Conservation (phyloP, 2,888 invertebrate species). For the Scaeva pyrastri region DNA sequence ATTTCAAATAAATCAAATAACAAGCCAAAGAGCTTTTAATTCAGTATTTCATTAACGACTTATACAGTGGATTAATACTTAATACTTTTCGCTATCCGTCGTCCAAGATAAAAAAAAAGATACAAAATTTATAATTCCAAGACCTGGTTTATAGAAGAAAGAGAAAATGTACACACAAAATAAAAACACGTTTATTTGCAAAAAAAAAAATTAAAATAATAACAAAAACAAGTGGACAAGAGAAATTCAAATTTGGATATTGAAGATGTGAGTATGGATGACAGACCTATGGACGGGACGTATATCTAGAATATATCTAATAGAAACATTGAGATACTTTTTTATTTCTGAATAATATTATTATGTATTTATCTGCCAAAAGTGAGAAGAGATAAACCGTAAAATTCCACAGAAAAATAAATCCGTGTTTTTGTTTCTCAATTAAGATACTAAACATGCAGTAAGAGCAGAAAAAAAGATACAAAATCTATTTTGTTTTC, state of each 20-base stretch:
- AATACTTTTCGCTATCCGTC: background rate
- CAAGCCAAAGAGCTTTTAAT: background rate
- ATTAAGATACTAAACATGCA: conserved; percentile 12
- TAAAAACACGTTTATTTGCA: conserved; percentile 59
- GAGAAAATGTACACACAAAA: conserved; percentile 54
- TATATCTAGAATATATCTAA: background rate
- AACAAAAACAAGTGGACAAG: conserved; percentile 27
- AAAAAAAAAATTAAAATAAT: conserved; percentile 27
- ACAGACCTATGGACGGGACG: background rate
- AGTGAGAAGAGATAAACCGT: conserved; percentile 7
- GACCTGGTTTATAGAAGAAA: conserved; percentile 32
- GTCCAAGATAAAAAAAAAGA: conserved; percentile 16
- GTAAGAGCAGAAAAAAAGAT: background rate
- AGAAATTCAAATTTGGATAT: conserved; percentile 17
- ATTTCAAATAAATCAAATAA: background rate
- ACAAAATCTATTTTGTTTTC: background rate
- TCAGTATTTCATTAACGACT: background rate
- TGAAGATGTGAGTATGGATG: background rate
- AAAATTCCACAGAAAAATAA: conserved; percentile 9
- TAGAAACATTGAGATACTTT: background rate
- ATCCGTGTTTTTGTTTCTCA: conserved; percentile 18
- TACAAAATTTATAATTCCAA: conserved; percentile 10
- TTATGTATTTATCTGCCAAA: background rate
- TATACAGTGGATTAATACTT: background rate
- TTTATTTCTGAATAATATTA: background rate